phyloP scores from a whole-genome alignment of 1,140 invertebrate species.

The Arctopsyche grandis region DNA sequence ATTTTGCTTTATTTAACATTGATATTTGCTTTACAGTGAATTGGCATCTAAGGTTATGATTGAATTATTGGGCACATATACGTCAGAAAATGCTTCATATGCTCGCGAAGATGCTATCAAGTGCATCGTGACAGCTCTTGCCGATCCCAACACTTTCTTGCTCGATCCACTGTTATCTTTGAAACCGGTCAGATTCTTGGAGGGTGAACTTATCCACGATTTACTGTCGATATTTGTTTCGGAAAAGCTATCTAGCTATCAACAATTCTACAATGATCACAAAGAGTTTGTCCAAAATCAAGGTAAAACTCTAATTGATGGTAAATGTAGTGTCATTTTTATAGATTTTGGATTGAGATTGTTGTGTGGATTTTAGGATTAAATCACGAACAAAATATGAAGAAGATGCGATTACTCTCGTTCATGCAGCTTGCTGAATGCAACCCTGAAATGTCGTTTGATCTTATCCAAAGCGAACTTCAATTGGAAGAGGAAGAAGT shows the following conservation, averaged over 20 bases:
- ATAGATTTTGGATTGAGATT: no score
- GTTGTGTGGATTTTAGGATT: slow-evolving; percentile 68
- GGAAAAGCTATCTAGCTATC: slow-evolving; percentile 90
- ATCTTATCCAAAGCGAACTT: slow-evolving; percentile 87
- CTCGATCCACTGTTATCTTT: slow-evolving; percentile 92
- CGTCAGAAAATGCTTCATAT: slow-evolving; percentile 95
- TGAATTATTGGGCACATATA: slow-evolving; percentile 94
- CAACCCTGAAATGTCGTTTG: slow-evolving; percentile 90
- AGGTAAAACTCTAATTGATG: slow-evolving; percentile 65
- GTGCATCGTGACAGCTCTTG: slow-evolving; percentile 94
- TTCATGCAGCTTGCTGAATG: slow-evolving; percentile 97
- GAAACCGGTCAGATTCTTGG: slow-evolving; percentile 95
- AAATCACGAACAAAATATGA: slow-evolving; percentile 94
- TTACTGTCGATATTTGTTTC: slow-evolving; percentile 95
- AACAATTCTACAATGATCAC: slow-evolving; percentile 91
- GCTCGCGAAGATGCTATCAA: slow-evolving; percentile 96
- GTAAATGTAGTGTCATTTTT: neutral
- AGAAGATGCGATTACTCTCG: slow-evolving; percentile 95
- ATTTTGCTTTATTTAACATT: neutral
- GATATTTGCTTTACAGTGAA: slow-evolving; percentile 72
- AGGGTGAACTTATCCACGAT: slow-evolving; percentile 95
- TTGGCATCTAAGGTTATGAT: slow-evolving; percentile 96
- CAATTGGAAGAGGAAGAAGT: slow-evolving; percentile 89
- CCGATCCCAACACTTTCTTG: slow-evolving; percentile 94
- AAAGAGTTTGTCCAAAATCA: slow-evolving; percentile 92